These are phyloP conservation scores for Hermodice carunculata DNA, from an alignment of 2,888 invertebrate genomes.

Conservation along the genomic window DNA sequence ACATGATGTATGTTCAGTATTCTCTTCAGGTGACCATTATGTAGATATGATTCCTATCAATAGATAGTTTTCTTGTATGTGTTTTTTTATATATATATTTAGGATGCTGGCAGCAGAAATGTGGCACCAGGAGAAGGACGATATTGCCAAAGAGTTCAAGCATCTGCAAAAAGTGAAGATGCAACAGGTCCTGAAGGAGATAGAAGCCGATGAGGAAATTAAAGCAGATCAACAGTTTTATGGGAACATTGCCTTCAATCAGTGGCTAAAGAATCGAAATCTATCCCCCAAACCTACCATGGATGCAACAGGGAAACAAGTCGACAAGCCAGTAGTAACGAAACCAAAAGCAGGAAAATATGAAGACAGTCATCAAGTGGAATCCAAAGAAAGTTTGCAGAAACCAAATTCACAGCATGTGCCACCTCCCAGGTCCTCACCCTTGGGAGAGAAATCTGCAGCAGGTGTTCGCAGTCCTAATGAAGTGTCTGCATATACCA, in stretches of 20 bases:
- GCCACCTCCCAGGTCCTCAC: too few relatives aligned
- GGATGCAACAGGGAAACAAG: slow-evolving; percentile 26
- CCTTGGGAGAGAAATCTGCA: too few relatives aligned
- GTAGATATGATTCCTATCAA: too few relatives aligned
- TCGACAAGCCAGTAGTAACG: not conserved
- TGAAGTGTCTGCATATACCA: too few relatives aligned
- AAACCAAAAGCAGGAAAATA: not conserved
- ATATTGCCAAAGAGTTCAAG: slow-evolving; percentile 61
- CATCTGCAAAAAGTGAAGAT: slow-evolving; percentile 62
- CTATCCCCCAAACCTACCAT: slow-evolving; percentile 33
- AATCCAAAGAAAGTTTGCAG: not conserved
- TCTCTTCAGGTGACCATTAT: too few relatives aligned
- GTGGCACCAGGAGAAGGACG: slow-evolving; percentile 68
- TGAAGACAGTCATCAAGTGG: not conserved
- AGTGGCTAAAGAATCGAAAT: slow-evolving; percentile 48
- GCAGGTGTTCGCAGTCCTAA: too few relatives aligned
- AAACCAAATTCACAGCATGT: not conserved
- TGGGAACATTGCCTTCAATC: slow-evolving; percentile 60
- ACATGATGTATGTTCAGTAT: too few relatives aligned
- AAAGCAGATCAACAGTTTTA: slow-evolving; percentile 57
- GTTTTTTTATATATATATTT: slow-evolving; percentile 19
- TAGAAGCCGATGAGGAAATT: slow-evolving; percentile 60
- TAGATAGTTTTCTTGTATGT: not conserved
- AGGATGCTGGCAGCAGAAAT: slow-evolving; percentile 66
- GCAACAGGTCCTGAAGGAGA: slow-evolving; percentile 62